Conservation (phyloP, 2,888 invertebrate species). For the Agonopterix subpropinquella region DNA sequence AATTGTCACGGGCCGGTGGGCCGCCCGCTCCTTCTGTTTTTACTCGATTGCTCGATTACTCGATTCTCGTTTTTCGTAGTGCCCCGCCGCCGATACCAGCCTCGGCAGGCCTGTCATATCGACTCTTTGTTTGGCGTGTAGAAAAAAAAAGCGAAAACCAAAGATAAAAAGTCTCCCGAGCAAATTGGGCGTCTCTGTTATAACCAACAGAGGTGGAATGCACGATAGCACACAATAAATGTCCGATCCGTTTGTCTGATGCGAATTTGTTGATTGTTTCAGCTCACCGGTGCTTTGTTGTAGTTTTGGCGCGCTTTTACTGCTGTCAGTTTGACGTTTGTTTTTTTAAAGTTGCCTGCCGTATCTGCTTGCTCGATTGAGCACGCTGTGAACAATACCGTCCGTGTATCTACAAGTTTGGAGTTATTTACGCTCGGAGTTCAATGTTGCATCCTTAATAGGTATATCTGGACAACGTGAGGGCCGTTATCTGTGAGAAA, state of each 20-base stretch:
- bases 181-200: constrained; percentile 74
- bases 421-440: constrained; percentile 37
- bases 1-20: constrained; percentile 66
- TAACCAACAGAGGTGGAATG: constrained; percentile 73
- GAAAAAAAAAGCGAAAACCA: constrained; percentile 53
- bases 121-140: constrained; percentile 60
- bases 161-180: constrained; percentile 67
- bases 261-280: constrained; percentile 69
- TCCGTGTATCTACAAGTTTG: constrained; percentile 28
- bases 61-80: constrained; percentile 63
- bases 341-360: constrained; percentile 26
- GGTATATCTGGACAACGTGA: constrained; percentile 53
- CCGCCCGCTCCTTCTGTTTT: constrained; percentile 58
- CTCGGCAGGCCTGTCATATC: constrained; percentile 69
- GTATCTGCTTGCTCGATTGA: constrained; percentile 24
- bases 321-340: constrained; percentile 47
- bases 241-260: constrained; percentile 64
- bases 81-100: constrained; percentile 54
- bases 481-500: constrained; percentile 52
- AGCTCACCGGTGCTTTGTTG: constrained; percentile 50
- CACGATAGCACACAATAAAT: constrained; percentile 71
- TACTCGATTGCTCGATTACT: constrained; percentile 66
- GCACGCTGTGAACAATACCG: constrained; percentile 19
- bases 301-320: constrained; percentile 59
- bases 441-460: constrained; percentile 50